phyloP scores from a whole-genome alignment of 2,797 vertebrate genomes.

The Tadarida brasiliensis region DNA sequence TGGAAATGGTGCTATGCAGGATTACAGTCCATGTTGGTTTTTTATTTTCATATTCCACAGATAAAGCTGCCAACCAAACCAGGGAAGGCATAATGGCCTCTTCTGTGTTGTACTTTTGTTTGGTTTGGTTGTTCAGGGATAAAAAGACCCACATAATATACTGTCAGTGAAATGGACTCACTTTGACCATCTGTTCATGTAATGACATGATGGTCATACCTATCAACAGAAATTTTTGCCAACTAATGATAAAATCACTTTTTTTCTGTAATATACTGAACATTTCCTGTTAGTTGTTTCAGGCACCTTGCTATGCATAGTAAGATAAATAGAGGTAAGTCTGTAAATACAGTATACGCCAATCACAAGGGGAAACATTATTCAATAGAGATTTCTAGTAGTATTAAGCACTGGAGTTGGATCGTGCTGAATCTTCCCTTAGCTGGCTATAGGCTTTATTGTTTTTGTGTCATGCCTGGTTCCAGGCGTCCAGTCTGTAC shows the following conservation, averaged over 20 bases:
- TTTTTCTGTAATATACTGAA: conserved; percentile 62
- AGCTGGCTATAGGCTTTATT: conserved; percentile 58
- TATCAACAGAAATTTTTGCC: conserved; percentile 70
- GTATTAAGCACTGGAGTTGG: conserved; percentile 18
- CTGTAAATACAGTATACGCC: conserved; percentile 67
- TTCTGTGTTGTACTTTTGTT: conserved; percentile 73
- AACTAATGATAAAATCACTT: conserved; percentile 66
- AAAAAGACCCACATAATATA: conserved; percentile 67
- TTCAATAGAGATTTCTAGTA: conserved; percentile 17
- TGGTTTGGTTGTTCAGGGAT: conserved; percentile 62
- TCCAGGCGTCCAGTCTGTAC: conserved; percentile 69
- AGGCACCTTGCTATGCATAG: conserved; percentile 72
- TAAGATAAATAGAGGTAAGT: conserved; percentile 73
- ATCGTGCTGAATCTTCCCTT: conserved; percentile 60
- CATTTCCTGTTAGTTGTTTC: conserved; percentile 72
- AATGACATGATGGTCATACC: conserved; percentile 51
- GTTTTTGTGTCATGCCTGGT: conserved; percentile 63
- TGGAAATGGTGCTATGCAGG: neutral
- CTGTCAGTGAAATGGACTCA: conserved; percentile 73
- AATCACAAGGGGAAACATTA: conserved; percentile 65
- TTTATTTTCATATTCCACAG: conserved; percentile 61
- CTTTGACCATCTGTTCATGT: conserved; percentile 77
- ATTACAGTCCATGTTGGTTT: neutral
- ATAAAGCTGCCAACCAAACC: conserved; percentile 33
- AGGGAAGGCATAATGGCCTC: neutral